These are phyloP conservation scores for Malacoctenus gilli DNA, from an alignment of 2,797 vertebrate genomes.

Conservation along the genomic window DNA sequence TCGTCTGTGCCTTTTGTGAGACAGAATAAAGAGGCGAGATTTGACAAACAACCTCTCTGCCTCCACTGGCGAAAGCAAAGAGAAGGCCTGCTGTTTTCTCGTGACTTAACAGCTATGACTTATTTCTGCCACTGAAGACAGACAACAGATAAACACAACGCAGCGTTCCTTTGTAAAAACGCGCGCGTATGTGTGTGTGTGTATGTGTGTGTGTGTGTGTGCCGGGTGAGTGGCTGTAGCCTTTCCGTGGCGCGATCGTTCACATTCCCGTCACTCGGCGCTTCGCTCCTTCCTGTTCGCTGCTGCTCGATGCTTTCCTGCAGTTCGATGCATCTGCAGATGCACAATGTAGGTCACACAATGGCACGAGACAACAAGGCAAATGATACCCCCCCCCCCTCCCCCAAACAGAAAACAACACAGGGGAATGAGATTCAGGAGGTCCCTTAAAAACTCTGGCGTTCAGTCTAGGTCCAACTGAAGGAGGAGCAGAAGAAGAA, in stretches of 20 bases:
- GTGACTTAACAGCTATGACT: constrained; percentile 52
- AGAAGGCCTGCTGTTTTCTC: constrained; percentile 27
- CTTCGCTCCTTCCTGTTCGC: not conserved
- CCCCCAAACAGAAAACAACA: not conserved
- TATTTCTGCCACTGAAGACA: constrained; percentile 30
- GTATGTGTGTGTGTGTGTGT: constrained; percentile 33
- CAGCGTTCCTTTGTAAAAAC: constrained; percentile 20
- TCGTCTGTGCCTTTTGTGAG: constrained; percentile 33
- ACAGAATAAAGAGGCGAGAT: constrained; percentile 35
- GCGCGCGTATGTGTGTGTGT: constrained; percentile 9
- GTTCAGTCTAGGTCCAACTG: constrained; percentile 6
- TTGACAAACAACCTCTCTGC: constrained; percentile 30
- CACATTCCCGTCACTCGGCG: constrained; percentile 20
- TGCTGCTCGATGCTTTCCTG: constrained; percentile 25
- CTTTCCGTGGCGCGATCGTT: constrained; percentile 31
- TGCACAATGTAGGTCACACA: constrained; percentile 14
- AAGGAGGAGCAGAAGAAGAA: constrained; percentile 5
- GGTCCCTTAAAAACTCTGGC: not conserved
- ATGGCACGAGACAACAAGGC: constrained; percentile 37
- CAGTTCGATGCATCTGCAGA: constrained; percentile 20
- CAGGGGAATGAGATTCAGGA: constrained; percentile 9
- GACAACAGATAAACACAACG: constrained; percentile 38
- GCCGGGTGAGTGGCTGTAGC: constrained; percentile 24
- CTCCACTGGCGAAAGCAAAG: constrained; percentile 6
- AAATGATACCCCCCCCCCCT: no score